phyloP scores from a whole-genome alignment of 1,140 invertebrate species.

The Marisa cornuarietis region DNA sequence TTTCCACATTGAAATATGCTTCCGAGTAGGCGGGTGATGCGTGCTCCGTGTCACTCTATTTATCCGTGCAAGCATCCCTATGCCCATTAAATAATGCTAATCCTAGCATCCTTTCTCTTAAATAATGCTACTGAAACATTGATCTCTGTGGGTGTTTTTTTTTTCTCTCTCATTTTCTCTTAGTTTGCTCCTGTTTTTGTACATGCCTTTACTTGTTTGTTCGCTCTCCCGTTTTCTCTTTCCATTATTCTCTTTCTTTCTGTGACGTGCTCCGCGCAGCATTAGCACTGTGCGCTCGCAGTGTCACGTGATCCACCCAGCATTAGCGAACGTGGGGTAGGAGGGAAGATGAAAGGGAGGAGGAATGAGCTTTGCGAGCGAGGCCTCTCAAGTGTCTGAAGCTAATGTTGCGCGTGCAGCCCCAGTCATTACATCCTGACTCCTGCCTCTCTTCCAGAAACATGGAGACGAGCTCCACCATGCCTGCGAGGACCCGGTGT shows the following conservation, averaged over 20 bases:
- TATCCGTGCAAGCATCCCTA: not conserved
- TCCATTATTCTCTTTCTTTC: slow-evolving; percentile 11
- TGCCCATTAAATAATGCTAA: not conserved
- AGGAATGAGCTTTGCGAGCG: too few species aligned
- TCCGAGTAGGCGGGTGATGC: not conserved
- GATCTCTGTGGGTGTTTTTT: too few species aligned
- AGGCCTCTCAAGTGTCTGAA: too few species aligned
- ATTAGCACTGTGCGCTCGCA: too few species aligned
- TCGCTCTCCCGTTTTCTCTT: slow-evolving; percentile 24
- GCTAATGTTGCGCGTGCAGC: too few species aligned
- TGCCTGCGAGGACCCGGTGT: too few species aligned
- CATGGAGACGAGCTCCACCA: too few species aligned
- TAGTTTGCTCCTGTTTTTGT: not conserved
- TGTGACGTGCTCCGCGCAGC: not conserved
- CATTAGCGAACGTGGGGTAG: too few species aligned
- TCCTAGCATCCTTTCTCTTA: not conserved
- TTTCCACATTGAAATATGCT: too few species aligned
- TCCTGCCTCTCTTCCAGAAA: too few species aligned
- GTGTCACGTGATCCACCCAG: not conserved
- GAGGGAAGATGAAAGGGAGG: too few species aligned
- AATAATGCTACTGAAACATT: not conserved
- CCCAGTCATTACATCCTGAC: too few species aligned
- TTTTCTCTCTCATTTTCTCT: not conserved
- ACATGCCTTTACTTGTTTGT: slow-evolving; percentile 12
- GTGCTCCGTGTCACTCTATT: not conserved